Evolutionary conservation across 2,797 vertebrate species (phyloP), one percentile per base, ranked within the genome.

Genomic region (Craterocephalus amniculus): DNA sequence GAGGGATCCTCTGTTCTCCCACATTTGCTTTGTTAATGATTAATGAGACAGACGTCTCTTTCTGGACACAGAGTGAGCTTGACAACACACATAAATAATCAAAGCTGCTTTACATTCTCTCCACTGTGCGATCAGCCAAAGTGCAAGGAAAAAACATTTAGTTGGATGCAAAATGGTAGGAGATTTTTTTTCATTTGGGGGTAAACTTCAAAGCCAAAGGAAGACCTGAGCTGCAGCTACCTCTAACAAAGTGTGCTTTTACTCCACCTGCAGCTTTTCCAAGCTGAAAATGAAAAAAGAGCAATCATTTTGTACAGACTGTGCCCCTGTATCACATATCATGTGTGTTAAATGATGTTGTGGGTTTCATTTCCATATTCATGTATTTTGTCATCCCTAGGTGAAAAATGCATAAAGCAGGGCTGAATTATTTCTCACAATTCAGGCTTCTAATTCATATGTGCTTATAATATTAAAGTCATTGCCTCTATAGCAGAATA

Each of bases 61-160:
- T 86, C 74, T 77, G 79, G 71, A 81, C 26, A 13, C 58, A 70
- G 59, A 68, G 55, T 48, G 59, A 56, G 68, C 65, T 34, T 40
- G 70, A 82, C 76, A 77, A 58, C 57, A 34, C 78, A 61, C 80
- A 80, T 85, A 79, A 80, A 80, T 89, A 83, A 83, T 73, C 70
- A 34, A 27, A 48, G 72, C 79, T 80, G 72, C 84, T 88, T 89
- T 66, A 57, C 70, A 90, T 89, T 90, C 86, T 38, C 58, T 67
- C 63, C 72, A 64, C 67, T 56, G 75, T 48, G 48, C 55, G 74
- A 69, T 84, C 68, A 60, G 62, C 20, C 18, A 29, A 66, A 56
- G 51, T 68, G 73, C 59, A 63, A 13, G 32, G n/a, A 62, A 58
- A 58, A 38, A 40, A 35, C 31, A 77, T 74, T 85, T 69, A 22